Conservation (phyloP, 2,888 invertebrate species). For the Aporophyla lueneburgensis region DNA sequence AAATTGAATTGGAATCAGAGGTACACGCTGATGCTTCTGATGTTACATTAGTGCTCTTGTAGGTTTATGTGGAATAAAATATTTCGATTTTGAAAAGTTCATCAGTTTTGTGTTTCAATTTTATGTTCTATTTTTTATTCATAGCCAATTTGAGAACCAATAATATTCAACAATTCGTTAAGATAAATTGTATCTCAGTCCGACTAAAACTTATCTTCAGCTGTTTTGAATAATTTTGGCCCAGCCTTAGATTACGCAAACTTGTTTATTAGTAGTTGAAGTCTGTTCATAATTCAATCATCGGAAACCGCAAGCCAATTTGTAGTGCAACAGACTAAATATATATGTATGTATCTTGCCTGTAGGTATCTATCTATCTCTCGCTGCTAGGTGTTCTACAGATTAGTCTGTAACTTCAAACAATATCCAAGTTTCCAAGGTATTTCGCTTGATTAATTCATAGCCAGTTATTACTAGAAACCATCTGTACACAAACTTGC, state of each 20-base stretch:
- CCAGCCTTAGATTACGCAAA: conserved; percentile 29
- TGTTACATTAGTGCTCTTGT: too few relatives aligned
- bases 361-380: neutral
- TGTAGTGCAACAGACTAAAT: neutral
- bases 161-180: neutral
- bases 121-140: neutral
- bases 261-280: conserved; percentile 29
- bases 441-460: neutral
- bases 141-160: neutral
- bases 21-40: too few relatives aligned
- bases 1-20: too few relatives aligned
- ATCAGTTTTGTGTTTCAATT: too few relatives aligned
- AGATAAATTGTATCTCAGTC: neutral
- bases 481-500: neutral
- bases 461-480: neutral
- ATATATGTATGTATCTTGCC: neutral
- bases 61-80: too few relatives aligned
- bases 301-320: conserved; percentile 5
- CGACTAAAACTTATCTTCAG: conserved; percentile 18
- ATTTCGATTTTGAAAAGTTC: too few relatives aligned
- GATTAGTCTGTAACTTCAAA: conserved; percentile 6
- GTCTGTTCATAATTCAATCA: conserved; percentile 5
- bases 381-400: too few relatives aligned
- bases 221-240: conserved; percentile 13
- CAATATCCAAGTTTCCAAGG: neutral